Evolutionary conservation across 2,113 vertebrate genomes (phyloP).

Genomic region (Menidia beryllina): DNA sequence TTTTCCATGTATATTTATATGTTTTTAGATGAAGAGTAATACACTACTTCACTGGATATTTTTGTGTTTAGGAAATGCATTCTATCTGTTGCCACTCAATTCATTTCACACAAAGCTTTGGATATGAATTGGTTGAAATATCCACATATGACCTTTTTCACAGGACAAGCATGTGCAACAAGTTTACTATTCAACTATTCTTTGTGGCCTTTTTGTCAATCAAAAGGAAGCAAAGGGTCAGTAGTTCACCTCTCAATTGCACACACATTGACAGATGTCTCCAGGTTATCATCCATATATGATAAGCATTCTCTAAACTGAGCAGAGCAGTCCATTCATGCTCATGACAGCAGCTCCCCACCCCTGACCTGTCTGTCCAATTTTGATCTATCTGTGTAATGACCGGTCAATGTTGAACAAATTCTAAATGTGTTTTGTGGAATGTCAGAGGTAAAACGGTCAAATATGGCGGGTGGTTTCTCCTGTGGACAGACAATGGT

Average conservation of each 20-base stretch:
- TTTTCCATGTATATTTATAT: background rate
- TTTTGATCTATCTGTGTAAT: background rate
- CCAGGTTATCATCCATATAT: conserved; percentile 7
- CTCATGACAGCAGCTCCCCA: background rate
- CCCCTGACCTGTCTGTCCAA: background rate
- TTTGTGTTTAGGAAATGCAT: background rate
- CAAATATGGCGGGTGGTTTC: background rate
- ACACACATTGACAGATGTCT: background rate
- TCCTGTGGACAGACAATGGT: background rate
- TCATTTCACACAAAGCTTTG: background rate
- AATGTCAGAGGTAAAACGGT: background rate
- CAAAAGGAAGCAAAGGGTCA: background rate
- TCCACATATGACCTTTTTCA: conserved; percentile 2
- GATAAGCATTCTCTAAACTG: conserved; percentile 3
- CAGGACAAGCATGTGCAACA: background rate
- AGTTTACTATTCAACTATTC: background rate
- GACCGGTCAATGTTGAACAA: conserved; percentile 1
- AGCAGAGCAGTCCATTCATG: background rate
- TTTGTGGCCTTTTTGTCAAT: background rate
- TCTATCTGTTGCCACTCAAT: background rate
- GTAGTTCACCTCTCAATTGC: background rate
- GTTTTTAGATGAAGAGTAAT: background rate
- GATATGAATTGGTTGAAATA: background rate
- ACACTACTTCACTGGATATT: background rate
- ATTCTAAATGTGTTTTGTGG: background rate